Evolutionary conservation across 2,888 invertebrate species (phyloP).

Genomic region (Folsomia candida): DNA sequence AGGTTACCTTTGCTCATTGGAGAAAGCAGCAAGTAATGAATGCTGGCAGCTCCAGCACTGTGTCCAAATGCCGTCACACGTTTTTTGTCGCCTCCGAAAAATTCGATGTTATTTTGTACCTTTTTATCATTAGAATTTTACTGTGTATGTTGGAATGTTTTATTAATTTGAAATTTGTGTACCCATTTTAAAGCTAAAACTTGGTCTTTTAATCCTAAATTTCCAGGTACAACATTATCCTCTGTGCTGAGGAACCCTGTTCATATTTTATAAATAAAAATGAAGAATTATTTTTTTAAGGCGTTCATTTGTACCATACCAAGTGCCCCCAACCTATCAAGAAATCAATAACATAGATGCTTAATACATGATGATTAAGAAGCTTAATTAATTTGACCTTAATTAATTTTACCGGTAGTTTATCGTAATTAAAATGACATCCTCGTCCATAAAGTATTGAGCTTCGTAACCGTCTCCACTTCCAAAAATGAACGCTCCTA

Average conservation of each 20-base stretch:
- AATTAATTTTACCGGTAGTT: too few relatives aligned
- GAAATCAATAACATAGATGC: too few relatives aligned
- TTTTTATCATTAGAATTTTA: slow-evolving; percentile 13
- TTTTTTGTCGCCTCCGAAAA: slow-evolving; percentile 30
- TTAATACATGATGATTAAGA: too few relatives aligned
- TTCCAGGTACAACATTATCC: slow-evolving; percentile 24
- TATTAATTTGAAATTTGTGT: too few relatives aligned
- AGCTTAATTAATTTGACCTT: too few relatives aligned
- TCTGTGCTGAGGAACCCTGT: slow-evolving; percentile 31
- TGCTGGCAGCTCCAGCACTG: slow-evolving; percentile 30
- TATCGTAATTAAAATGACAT: slow-evolving; percentile 27
- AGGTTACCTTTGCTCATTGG: slow-evolving; percentile 26
- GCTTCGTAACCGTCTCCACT: slow-evolving; percentile 24
- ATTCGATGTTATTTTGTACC: slow-evolving; percentile 26
- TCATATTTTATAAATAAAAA: not conserved
- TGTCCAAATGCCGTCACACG: slow-evolving; percentile 27
- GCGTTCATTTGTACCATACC: slow-evolving; percentile 18
- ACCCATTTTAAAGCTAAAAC: slow-evolving; percentile 26
- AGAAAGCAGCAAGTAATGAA: slow-evolving; percentile 31
- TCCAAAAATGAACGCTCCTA: slow-evolving; percentile 21
- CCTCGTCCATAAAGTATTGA: slow-evolving; percentile 35
- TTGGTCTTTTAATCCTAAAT: slow-evolving; percentile 30
- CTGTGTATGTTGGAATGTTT: too few relatives aligned
- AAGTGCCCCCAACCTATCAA: slow-evolving; percentile 35
- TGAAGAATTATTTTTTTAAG: not conserved